Base-by-base conservation (phyloP, 2,797 vertebrate genomes). In the Falco rusticolus region DNA sequence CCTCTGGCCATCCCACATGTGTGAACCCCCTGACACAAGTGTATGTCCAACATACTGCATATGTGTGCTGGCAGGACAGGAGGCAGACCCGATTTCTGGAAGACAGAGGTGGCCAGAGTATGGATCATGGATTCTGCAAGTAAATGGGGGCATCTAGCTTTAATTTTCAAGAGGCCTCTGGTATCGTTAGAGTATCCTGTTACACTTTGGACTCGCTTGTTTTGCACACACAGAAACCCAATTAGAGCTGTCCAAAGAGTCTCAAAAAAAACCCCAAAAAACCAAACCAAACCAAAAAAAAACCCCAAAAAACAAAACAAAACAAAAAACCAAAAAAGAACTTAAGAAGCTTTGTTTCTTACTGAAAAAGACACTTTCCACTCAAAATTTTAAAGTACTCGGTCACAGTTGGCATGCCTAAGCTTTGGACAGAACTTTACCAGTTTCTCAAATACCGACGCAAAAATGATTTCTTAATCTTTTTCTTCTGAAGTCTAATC, bases 401-500 rank as follows among this genome's bases (percentile, higher is more conserved):
- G 21, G 60, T 70, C 93, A 83, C 65, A 94, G 84, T 3, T 96
- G 95, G 64, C 90, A 54, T 12, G 78, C 43, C 75, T 85, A 70
- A 70, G 75, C 48, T 87, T 93, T 91, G 81, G 82, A 61, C 21
- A 51, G 64, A 94, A 48, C 68, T 89, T 63, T 87, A 41, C 59
- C 25, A 48, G 16, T 95, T 93, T 69, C 75, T 90, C 75, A 83
- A 71, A 89, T 54, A 78, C 69, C 9, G 3, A 43, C 19, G 1
- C 37, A 65, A 51, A 82, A 68, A 51, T 1, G n/a, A 85, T 80
- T 87, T 45, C 61, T 51, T 94, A 85, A 94, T 95, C 92, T 91
- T 93, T 86, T 91, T 41, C 94, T 94, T 96, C 87, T 94, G 91
- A 96, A 96, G 95, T 90, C 82, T 95, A 93, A 97, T 95, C 94